Percentiles rank a stretch among this genome's conserved stretches.
Conservation (phyloP, 1,140 invertebrate species). For the Caenorhabditis inopinata region DNA sequence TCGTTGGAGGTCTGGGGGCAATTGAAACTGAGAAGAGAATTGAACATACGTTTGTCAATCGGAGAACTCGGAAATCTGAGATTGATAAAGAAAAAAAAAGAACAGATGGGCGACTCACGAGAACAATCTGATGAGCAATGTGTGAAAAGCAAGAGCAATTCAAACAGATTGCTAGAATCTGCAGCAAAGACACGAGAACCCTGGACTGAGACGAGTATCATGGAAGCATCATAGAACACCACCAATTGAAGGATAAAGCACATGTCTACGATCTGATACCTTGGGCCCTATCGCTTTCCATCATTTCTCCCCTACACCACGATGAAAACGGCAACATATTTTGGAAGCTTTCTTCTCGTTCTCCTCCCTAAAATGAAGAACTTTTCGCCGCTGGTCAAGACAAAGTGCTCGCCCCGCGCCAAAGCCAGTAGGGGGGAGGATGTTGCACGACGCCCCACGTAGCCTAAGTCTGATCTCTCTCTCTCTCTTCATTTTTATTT, state of each 20-base stretch:
- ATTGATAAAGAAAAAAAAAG: not conserved
- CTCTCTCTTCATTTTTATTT: not conserved
- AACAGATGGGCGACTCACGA: not conserved
- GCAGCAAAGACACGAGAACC: not conserved
- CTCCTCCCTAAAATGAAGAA: constrained; percentile 17
- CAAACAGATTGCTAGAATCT: not conserved
- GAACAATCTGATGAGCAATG: constrained; percentile 21
- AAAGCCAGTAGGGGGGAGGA: not conserved
- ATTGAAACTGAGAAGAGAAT: constrained; percentile 8
- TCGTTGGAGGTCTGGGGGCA: constrained; percentile 3
- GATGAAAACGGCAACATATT: constrained; percentile 15
- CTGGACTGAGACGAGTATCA: not conserved
- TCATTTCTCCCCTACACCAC: not conserved
- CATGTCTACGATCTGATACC: not conserved
- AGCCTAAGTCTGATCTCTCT: not conserved
- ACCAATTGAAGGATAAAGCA: not conserved
- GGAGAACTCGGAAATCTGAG: too few relatives aligned
- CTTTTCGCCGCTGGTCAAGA: constrained; percentile 1
- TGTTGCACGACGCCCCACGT: not conserved
- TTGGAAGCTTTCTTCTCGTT: not conserved
- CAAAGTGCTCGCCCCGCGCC: constrained; percentile 9
- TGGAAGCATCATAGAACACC: not conserved
- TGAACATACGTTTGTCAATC: not conserved
- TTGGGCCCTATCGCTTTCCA: constrained; percentile 8
- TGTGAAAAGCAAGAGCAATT: not conserved